Base-by-base conservation (phyloP, 1,140 invertebrate species). In the Cyclina sinensis region DNA sequence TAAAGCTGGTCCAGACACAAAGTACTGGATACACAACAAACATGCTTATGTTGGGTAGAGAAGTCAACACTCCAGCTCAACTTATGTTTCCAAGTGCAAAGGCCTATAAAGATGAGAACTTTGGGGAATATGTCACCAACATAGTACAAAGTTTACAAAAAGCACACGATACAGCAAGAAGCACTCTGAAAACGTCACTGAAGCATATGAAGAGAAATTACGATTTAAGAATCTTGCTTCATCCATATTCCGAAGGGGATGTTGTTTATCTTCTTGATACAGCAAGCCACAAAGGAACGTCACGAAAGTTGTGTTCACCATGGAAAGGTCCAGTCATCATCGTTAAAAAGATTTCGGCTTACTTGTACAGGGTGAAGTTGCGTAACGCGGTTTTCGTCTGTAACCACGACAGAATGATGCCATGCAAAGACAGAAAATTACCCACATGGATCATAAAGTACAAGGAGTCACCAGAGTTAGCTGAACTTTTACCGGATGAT, bases 201-300 rank as follows among this genome's bases (percentile, higher is more conserved):
- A 54, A 59, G 51, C 24, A 51, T 30, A 80, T 80, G 76, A 80
- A 80, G 35, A 9, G 51, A 14, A n/a, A 57, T 39, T 80, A 80
- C 35, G 51, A 80, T 18, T 24, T 59, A 2, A 80, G 21, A n/a
- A 35, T 80, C 3, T 30, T 80, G 37, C 16, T 35, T 9, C 32
- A 32, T 12, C 37, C 48, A 4, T 80, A 80, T n/a, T 7, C 48
- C 1, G 30, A 32, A 30, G 76, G 43, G 7, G 51, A 80, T 37
- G n/a, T 80, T 18, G 76, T 80, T 11, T 80, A 80, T 80, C 4
- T 80, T 57, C 14, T 80, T 30, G 76, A 80, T 80, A 54, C 51
- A 32, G 76, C 51, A 59, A 14, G 27, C 1, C 7, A 14, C 0
- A 78, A 78, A 48, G 73, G 73, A 9, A 78, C 24, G 7, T 78